Evolutionary conservation across 2,888 invertebrate genomes (phyloP).

Genomic region (Malacosoma neustria): DNA sequence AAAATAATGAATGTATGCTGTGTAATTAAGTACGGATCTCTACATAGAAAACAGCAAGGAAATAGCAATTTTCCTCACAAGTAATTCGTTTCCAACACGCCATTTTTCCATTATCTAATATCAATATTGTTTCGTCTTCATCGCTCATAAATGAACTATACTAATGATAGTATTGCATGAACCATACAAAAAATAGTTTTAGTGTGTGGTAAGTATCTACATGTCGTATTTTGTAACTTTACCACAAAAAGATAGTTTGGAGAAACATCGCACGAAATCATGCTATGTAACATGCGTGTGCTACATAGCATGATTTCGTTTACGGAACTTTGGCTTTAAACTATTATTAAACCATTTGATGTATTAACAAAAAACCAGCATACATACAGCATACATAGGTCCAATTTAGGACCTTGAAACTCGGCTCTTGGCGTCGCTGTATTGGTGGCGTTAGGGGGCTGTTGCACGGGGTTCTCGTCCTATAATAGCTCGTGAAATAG

Average conservation of each 20-base stretch:
- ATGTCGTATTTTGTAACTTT: background rate
- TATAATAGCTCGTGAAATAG: too few species aligned
- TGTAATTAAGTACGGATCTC: constrained; percentile 35
- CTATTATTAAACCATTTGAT: too few species aligned
- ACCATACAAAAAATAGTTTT: constrained; percentile 21
- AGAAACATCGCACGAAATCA: background rate
- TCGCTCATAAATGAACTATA: constrained; percentile 48
- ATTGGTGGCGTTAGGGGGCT: too few species aligned
- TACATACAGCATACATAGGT: too few species aligned
- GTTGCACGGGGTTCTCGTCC: too few species aligned
- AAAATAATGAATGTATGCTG: too few species aligned
- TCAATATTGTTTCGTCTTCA: constrained; percentile 70
- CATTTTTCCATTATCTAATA: constrained; percentile 69
- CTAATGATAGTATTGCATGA: constrained; percentile 64
- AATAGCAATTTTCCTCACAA: constrained; percentile 56
- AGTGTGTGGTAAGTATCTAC: constrained; percentile 1
- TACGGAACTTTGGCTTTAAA: too few species aligned
- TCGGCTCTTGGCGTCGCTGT: too few species aligned
- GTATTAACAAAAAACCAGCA: too few species aligned
- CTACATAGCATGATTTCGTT: too few species aligned
- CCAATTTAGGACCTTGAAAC: too few species aligned
- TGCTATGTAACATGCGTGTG: too few species aligned
- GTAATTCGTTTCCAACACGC: constrained; percentile 62
- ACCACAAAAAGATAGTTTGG: background rate
- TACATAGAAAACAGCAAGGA: constrained; percentile 51